Base-by-base conservation (phyloP, 1,140 invertebrate genomes). In the Heliconius congener region DNA sequence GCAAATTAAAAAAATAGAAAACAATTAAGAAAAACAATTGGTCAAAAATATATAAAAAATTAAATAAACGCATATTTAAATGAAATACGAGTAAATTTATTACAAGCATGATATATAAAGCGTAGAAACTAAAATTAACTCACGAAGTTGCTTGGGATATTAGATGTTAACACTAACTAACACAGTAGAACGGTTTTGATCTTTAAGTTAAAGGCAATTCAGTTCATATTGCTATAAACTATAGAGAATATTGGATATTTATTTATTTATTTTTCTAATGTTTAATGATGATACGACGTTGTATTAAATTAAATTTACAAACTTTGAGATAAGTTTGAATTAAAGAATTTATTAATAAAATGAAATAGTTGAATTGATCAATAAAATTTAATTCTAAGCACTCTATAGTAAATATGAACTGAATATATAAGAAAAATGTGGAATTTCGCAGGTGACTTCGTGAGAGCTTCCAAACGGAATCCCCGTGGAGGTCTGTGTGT, bases 381-480 rank as follows among this genome's bases (percentile, higher is more conserved):
- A 46, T 46, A 23, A 60, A 60, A 60, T 9, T 23, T 23, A n/a
- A 60, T 60, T 23, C 2, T 60, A 27, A 71, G 70, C 52, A 60
- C 66, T 83, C 79, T 52, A 80, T 81, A 74, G 18, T 78, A 71
- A 80, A 81, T 72, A 72, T 37, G 71, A 42, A 72, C 66, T 39
- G 34, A 66, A 73, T 81, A 83, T 87, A 86, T 80, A 87, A 81
- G 86, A 77, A 92, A 80, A 85, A 86, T 82, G 16, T 46, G 87
- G 84, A 92, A 92, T 93, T 93, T 92, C 92, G 86, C 91, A 94
- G 93, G 93, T 93, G 92, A 94, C 92, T 93, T 92, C 92, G 91
- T 93, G 92, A 94, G 88, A 85, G 88, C 89, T 46, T 87, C 89
- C 86, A 91, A 88, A 88, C 83, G 91, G 88, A 93, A 88, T 87